phyloP scores from a whole-genome alignment of 2,797 vertebrate genomes.

The Salarias fasciatus region DNA sequence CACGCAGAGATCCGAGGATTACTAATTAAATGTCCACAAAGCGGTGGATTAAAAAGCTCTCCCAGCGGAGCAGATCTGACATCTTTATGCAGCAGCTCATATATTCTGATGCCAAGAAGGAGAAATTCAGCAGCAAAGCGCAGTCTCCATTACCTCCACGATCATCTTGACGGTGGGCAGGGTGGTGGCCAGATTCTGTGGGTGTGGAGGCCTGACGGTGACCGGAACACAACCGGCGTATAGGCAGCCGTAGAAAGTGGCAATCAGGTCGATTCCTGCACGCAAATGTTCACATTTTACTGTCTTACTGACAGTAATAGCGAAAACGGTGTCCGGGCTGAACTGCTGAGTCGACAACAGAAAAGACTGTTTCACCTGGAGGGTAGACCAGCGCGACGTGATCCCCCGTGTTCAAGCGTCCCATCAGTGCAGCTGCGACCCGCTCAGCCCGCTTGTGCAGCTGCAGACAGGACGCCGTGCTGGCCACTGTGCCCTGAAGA shows the following conservation, averaged over 20 bases:
- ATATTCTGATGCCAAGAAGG: too few species aligned
- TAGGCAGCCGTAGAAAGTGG: slow-evolving; percentile 96
- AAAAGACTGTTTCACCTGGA: slow-evolving; percentile 73
- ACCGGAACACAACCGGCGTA: slow-evolving; percentile 95
- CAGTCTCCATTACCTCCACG: slow-evolving; percentile 86
- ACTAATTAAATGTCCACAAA: too few species aligned
- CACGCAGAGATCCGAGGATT: slow-evolving; percentile 22
- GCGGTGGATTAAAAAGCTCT: not conserved
- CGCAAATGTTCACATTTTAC: slow-evolving; percentile 1
- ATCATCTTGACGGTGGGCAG: slow-evolving; percentile 99
- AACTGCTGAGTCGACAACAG: not conserved
- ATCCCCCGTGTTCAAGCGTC: slow-evolving; percentile 90
- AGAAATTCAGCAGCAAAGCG: too few species aligned
- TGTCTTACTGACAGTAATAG: not conserved
- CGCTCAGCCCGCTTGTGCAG: slow-evolving; percentile 94
- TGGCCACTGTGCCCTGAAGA: slow-evolving; percentile 89
- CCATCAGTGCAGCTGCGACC: slow-evolving; percentile 88
- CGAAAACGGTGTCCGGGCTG: not conserved
- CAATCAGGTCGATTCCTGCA: slow-evolving; percentile 93
- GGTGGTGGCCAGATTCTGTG: slow-evolving; percentile 94
- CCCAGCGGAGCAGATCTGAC: too few species aligned
- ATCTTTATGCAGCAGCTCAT: too few species aligned
- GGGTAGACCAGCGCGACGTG: slow-evolving; percentile 95
- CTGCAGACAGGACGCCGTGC: slow-evolving; percentile 91
- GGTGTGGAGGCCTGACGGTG: slow-evolving; percentile 94